Evolutionary conservation across 2,888 invertebrate species (phyloP).

Genomic region (Tipula vernalis): DNA sequence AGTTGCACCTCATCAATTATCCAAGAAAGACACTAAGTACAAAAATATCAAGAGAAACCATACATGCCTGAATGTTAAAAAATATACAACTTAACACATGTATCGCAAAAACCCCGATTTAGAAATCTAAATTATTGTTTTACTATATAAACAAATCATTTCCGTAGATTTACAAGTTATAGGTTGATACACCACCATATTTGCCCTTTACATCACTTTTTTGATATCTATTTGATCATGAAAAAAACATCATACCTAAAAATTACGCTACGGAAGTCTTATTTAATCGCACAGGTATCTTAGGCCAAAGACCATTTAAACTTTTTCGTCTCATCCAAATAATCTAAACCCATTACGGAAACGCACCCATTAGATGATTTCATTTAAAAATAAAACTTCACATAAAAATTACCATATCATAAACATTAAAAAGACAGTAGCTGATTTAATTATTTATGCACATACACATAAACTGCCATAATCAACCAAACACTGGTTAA

Average conservation of each 20-base stretch:
- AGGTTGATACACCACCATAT: neutral
- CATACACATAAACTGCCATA: neutral
- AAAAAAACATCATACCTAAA: neutral
- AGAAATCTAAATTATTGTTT: neutral
- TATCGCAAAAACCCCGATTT: neutral
- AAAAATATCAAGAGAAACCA: too few relatives aligned
- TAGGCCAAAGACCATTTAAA: neutral
- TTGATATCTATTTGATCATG: neutral
- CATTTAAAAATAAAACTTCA: neutral
- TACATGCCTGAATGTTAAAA: too few relatives aligned
- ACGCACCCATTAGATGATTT: neutral
- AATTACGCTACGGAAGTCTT: neutral
- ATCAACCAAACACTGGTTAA: neutral
- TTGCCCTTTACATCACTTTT: neutral
- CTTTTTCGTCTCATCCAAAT: neutral
- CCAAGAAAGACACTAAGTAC: too few relatives aligned
- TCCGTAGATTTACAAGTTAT: neutral
- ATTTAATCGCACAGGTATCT: neutral
- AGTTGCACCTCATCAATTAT: too few relatives aligned
- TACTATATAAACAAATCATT: neutral
- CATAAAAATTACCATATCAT: neutral
- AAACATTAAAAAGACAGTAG: neutral
- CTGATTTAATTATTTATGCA: neutral
- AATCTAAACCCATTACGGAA: neutral
- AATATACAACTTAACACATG: too few relatives aligned